phyloP scores from a whole-genome alignment of 2,113 vertebrate genomes.

The Axis porcinus region DNA sequence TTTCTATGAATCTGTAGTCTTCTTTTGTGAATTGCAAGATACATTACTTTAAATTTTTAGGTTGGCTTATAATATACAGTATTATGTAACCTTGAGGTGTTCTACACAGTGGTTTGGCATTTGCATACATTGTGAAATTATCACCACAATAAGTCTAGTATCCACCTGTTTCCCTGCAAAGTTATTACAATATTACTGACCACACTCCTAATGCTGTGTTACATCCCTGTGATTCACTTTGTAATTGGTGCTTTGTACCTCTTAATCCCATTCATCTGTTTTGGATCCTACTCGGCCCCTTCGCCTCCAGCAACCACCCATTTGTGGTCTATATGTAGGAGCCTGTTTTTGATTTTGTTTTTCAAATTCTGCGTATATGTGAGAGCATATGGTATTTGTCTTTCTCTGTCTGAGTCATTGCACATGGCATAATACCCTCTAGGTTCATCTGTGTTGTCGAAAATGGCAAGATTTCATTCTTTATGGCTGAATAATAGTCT shows the following conservation, averaged over 20 bases:
- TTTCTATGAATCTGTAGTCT: not conserved
- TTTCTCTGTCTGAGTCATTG: not conserved
- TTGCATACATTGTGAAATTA: not conserved
- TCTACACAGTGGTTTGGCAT: not conserved
- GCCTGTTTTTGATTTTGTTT: not conserved
- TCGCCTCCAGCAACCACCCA: not conserved
- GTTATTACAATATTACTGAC: not conserved
- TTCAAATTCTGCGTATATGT: not conserved
- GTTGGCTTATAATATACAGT: not conserved
- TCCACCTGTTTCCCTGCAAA: no score
- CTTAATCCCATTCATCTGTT: not conserved
- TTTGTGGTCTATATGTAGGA: not conserved
- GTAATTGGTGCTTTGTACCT: not conserved
- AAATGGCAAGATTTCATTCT: not conserved
- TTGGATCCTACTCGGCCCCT: not conserved
- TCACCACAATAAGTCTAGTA: accelerated
- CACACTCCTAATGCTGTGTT: not conserved
- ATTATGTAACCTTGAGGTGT: not conserved
- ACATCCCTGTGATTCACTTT: not conserved
- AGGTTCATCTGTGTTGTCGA: accelerated
- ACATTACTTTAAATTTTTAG: not conserved
- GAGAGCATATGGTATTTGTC: not conserved
- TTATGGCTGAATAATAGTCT: not conserved
- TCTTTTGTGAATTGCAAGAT: not conserved
- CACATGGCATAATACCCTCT: not conserved